A percentile compares a stretch with the other conserved stretches of the same genome.
Conservation (phyloP, 2,113 vertebrate species). For the Mesembrinibis cayennensis region DNA sequence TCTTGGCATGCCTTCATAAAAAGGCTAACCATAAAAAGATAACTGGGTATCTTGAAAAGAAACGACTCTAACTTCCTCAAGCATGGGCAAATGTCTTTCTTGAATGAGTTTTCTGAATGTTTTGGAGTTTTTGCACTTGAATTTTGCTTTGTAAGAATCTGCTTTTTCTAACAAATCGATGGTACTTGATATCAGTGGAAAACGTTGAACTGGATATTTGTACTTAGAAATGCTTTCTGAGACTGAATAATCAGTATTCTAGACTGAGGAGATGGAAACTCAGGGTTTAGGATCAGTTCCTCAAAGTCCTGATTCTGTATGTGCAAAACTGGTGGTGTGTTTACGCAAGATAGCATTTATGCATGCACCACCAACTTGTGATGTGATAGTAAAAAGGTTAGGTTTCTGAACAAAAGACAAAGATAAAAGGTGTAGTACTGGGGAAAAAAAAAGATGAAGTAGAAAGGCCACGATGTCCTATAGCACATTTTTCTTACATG, state of each 20-base stretch:
- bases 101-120: neutral
- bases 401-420: neutral
- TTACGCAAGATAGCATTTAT: neutral
- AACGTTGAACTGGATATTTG: neutral
- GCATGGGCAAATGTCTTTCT: neutral
- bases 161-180: neutral
- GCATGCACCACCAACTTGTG: too few species aligned
- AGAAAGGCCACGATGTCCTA: neutral
- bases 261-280: neutral
- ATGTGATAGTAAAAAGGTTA: neutral
- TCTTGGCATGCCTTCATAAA: neutral
- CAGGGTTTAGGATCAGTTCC: neutral
- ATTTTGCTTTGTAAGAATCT: neutral
- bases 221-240: neutral
- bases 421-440: neutral
- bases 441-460: neutral
- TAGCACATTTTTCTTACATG: neutral
- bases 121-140: neutral
- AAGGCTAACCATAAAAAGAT: neutral
- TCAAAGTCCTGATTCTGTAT: neutral
- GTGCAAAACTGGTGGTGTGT: neutral
- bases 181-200: neutral
- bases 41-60: neutral
- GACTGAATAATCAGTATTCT: neutral
- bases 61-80: neutral